Base-by-base conservation (phyloP, 2,888 invertebrate genomes). In the Phaedon cochleariae region DNA sequence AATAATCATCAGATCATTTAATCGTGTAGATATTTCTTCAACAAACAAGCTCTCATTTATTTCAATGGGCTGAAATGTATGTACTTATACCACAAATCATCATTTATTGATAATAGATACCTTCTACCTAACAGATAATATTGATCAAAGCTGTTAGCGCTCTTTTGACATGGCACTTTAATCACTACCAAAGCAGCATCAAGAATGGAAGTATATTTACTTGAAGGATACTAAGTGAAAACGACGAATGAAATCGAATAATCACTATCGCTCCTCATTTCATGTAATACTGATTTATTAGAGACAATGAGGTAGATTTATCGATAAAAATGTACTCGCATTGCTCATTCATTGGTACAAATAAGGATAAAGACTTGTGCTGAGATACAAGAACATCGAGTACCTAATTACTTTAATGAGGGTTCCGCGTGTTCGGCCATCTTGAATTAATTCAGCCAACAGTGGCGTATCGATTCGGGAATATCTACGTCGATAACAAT, bases 201-300 rank as follows among this genome's bases (percentile, higher is more conserved):
- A n/a, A n/a, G n/a, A n/a, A n/a, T n/a, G n/a, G n/a, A n/a, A n/a
- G n/a, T n/a, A n/a, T n/a, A n/a, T n/a, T n/a, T n/a, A n/a, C n/a
- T n/a, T n/a, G 17, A 10, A 18, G 41, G 55, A 12, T 21, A 37
- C n/a, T 37, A 41, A 22, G 9, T 17, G 46, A 49, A 48, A 53
- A 34, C 49, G 49, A 59, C 52, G 59, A 62, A 48, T 51, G 49
- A 41, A 22, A n/a, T 48, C 58, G 67, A 70, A 70, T 68, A 68
- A 68, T 70, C 68, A 70, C 62, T 68, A 68, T 59, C 49, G 57
- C 59, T 48, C 59, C 61, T 64, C 61, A 58, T 67, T 63, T 48
- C 41, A 31, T 65, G 64, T 59, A 63, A 67, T 70, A 59, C 63
- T 62, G 67, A 70, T 70, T 68, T 70, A 70, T 68, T 51, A 54